Conservation (phyloP, 2,888 invertebrate genomes). For the Stenichneumon culpator region DNA sequence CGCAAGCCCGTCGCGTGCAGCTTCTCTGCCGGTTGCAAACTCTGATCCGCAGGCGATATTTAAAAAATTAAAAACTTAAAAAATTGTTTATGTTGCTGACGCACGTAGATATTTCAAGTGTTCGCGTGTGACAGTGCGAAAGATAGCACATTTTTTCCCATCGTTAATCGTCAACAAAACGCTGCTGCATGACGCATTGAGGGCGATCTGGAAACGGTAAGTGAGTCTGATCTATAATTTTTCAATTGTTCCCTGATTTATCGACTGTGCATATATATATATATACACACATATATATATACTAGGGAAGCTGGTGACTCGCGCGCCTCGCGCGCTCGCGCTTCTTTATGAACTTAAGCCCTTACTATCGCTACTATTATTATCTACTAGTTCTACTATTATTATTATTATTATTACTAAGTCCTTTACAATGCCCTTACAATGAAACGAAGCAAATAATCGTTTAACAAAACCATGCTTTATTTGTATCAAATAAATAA, state of each 20-base stretch:
- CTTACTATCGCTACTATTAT: too few relatives aligned
- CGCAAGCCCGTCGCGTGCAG: not conserved
- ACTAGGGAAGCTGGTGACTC: too few relatives aligned
- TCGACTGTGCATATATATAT: not conserved
- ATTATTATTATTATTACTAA: too few relatives aligned
- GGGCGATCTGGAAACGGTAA: conserved; percentile 40
- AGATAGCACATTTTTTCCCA: not conserved
- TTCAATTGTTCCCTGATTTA: not conserved
- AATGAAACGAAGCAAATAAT: too few relatives aligned
- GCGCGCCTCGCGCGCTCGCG: too few relatives aligned
- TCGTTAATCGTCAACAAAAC: not conserved
- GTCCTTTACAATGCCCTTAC: too few relatives aligned
- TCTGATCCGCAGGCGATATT: conserved; percentile 29
- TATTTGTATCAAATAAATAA: too few relatives aligned
- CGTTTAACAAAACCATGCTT: too few relatives aligned
- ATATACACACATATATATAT: not conserved
- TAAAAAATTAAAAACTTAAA: conserved; percentile 12
- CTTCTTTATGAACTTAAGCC: too few relatives aligned
- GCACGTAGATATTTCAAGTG: not conserved
- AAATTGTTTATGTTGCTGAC: not conserved
- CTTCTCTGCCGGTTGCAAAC: not conserved
- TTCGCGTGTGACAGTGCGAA: not conserved
- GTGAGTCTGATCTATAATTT: conserved; percentile 42
- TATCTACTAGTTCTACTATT: too few relatives aligned
- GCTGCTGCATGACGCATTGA: not conserved